Conservation (phyloP, 2,113 vertebrate genomes). For the Hypanus sabinus region DNA sequence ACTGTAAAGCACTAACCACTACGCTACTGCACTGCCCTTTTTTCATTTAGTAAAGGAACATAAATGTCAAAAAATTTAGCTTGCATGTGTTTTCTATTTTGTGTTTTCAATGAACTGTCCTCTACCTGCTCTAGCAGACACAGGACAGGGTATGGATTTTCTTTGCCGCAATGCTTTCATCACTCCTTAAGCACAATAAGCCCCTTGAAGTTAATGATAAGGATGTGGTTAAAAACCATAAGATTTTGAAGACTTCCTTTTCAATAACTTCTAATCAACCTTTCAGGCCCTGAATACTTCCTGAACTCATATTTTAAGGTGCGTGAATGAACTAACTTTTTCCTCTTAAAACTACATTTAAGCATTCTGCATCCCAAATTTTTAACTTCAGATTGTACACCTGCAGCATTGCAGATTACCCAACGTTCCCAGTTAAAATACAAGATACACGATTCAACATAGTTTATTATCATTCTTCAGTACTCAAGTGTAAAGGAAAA, state of each 20-base stretch:
- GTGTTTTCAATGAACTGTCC: neutral
- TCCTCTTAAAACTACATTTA: neutral
- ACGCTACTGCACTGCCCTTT: too few relatives aligned
- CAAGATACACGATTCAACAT: too few relatives aligned
- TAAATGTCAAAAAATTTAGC: conserved; percentile 20
- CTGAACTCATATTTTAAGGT: neutral
- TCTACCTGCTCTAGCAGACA: neutral
- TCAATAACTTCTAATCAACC: neutral
- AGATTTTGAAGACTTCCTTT: neutral
- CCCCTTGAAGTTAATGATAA: conserved; percentile 35
- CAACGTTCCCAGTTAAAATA: neutral
- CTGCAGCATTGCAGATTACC: neutral
- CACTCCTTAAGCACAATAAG: conserved; percentile 6
- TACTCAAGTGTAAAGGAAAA: too few relatives aligned
- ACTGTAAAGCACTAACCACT: too few relatives aligned
- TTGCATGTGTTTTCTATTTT: conserved; percentile 26
- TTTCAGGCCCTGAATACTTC: neutral
- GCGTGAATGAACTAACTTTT: neutral
- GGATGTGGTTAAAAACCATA: conserved; percentile 3
- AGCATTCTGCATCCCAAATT: neutral
- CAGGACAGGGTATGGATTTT: neutral
- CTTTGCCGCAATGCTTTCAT: neutral
- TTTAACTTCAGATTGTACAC: neutral
- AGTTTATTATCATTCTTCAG: too few relatives aligned
- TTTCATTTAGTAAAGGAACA: neutral